Percentiles rank a stretch among this genome's conserved stretches.
Conservation (phyloP, 2,797 vertebrate genomes). For the Australoheros facetus region DNA sequence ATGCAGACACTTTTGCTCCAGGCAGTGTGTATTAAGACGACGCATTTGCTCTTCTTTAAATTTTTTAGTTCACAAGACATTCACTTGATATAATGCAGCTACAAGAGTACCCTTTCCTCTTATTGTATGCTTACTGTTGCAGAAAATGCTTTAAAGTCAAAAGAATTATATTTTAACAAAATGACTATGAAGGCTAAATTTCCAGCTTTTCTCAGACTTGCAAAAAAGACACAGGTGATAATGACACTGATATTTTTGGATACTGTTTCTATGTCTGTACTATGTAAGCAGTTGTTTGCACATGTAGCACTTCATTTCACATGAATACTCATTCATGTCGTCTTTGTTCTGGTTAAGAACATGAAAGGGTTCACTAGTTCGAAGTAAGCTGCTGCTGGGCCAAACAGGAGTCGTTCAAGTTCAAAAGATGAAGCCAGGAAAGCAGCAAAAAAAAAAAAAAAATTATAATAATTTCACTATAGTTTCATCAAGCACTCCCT, state of each 20-base stretch:
- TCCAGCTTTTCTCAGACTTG: not conserved
- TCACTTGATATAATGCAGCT: not conserved
- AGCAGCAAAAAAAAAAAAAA: not conserved
- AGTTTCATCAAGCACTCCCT: not conserved
- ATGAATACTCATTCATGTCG: not conserved
- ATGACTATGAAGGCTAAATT: not conserved
- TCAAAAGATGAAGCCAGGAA: not conserved
- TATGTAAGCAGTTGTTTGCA: not conserved
- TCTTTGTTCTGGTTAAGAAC: not conserved
- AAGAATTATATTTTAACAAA: not conserved
- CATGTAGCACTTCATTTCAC: not conserved
- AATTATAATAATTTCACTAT: not conserved
- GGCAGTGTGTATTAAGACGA: not conserved
- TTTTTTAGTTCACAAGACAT: conserved; percentile 14
- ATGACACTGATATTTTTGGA: no score
- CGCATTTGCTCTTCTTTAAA: conserved; percentile 4
- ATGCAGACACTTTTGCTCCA: not conserved
- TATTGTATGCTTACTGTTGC: not conserved
- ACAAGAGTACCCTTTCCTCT: not conserved
- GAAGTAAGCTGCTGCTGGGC: not conserved
- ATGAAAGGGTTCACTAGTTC: not conserved
- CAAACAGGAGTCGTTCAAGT: not conserved
- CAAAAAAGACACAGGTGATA: not conserved
- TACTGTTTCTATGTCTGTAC: no score
- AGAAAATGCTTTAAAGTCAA: not conserved